Evolutionary conservation across 2,113 vertebrate genomes (phyloP).

Genomic region (Epinephelus moara): DNA sequence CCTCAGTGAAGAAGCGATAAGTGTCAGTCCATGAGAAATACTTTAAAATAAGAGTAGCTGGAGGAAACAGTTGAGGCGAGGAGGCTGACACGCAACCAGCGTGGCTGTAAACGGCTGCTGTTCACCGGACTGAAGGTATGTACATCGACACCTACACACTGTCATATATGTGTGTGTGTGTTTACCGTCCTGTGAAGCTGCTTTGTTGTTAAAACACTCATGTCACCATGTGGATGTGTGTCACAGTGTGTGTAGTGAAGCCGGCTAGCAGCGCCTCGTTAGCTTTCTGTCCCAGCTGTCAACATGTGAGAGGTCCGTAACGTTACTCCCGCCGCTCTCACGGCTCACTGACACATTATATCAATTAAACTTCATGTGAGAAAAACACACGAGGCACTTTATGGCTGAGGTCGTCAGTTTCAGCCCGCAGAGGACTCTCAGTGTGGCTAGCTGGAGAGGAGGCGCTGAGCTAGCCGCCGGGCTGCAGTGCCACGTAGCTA

Average conservation of each 20-base stretch:
- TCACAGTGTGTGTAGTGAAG: not conserved
- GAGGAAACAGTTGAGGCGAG: not conserved
- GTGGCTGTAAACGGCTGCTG: conserved; percentile 29
- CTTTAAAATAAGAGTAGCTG: not conserved
- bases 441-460: not conserved
- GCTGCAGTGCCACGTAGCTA: conserved; percentile 68
- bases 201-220: not conserved
- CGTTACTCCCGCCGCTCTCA: not conserved
- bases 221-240: rapidly evolving
- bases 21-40: not conserved
- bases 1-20: not conserved
- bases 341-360: not conserved
- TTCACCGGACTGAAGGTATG: conserved; percentile 40
- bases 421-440: rapidly evolving
- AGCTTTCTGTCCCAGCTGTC: conserved; percentile 18
- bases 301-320: not conserved
- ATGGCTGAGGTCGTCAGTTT: no score
- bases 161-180: not conserved
- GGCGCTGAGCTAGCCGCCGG: conserved; percentile 9
- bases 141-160: not conserved
- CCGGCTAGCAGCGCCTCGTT: conserved; percentile 16
- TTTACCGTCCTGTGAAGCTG: not conserved
- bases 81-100: conserved; percentile 8
- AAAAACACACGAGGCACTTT: rapidly evolving
- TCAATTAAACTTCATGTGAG: rapidly evolving